Percentiles rank a stretch among this genome's conserved stretches.
Evolutionary conservation across 2,797 vertebrate species (phyloP).

Genomic region (Linurgus olivaceus): DNA sequence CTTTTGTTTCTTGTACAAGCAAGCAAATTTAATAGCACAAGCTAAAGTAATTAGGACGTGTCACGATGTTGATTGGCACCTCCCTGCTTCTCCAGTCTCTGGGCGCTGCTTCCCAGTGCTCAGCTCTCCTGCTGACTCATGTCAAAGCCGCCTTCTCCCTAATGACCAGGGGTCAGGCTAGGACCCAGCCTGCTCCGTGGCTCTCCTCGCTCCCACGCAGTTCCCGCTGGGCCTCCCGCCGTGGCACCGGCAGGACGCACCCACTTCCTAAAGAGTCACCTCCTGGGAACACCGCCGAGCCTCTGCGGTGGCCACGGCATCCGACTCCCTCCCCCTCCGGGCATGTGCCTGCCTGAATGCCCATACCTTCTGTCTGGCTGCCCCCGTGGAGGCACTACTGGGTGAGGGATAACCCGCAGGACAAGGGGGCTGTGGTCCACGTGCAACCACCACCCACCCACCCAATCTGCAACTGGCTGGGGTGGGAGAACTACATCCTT

Average conservation of each 20-base stretch:
- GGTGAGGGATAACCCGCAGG: neutral
- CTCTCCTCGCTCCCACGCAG: slow-evolving; percentile 22
- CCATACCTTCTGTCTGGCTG: neutral
- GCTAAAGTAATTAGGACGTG: neutral
- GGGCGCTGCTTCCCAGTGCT: neutral
- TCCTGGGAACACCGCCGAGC: slow-evolving; percentile 10
- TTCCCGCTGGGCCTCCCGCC: neutral
- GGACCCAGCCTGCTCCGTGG: neutral
- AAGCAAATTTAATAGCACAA: neutral
- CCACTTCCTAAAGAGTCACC: slow-evolving; percentile 64
- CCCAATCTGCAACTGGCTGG: neutral
- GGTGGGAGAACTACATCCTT: neutral
- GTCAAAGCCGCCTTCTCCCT: slow-evolving; percentile 1
- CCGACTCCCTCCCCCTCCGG: neutral
- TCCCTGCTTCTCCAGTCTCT: neutral
- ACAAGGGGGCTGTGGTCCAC: neutral
- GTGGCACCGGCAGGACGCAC: neutral
- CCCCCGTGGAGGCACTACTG: neutral
- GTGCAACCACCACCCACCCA: neutral
- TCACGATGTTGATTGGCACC: neutral
- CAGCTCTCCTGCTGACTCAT: slow-evolving; percentile 17
- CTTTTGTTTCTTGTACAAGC: neutral
- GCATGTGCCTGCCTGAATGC: slow-evolving; percentile 2
- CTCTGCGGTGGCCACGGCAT: neutral
- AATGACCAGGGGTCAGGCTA: neutral